These are phyloP conservation scores for Clusia tigrina DNA, from an alignment of 2,888 invertebrate genomes.

Conservation along the genomic window DNA sequence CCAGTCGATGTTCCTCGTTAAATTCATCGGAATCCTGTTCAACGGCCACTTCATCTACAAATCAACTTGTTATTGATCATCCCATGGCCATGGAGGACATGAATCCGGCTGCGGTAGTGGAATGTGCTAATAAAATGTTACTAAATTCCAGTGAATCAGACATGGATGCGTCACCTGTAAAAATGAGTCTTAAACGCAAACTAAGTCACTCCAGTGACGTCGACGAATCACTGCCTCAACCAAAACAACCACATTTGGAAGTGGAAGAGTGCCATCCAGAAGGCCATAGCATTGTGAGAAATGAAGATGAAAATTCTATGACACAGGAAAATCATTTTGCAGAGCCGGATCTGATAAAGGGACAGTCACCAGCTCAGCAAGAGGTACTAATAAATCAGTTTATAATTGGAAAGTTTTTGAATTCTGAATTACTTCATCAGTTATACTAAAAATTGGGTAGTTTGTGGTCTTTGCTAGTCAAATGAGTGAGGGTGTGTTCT, in stretches of 20 bases:
- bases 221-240: slow-evolving; percentile 26
- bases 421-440: too few species aligned
- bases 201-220: slow-evolving; percentile 37
- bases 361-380: too few species aligned
- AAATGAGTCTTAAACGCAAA: slow-evolving; percentile 45
- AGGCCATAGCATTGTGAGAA: too few species aligned
- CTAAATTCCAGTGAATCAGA: slow-evolving; percentile 43
- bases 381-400: too few species aligned
- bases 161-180: slow-evolving; percentile 32
- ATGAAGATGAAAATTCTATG: too few species aligned
- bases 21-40: slow-evolving; percentile 36
- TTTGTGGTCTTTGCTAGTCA: too few species aligned
- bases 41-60: slow-evolving; percentile 55
- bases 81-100: slow-evolving; percentile 51
- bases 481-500: too few species aligned
- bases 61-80: slow-evolving; percentile 62
- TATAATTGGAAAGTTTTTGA: too few species aligned
- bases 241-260: slow-evolving; percentile 40
- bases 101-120: background rate
- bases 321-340: too few species aligned
- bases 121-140: background rate
- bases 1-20: slow-evolving; percentile 34
- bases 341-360: too few species aligned
- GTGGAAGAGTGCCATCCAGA: too few species aligned
- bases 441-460: too few species aligned